Percentiles rank a stretch among this genome's conserved stretches.
Conservation (phyloP, 2,797 vertebrate genomes). For the Hoplostethus mediterraneus region DNA sequence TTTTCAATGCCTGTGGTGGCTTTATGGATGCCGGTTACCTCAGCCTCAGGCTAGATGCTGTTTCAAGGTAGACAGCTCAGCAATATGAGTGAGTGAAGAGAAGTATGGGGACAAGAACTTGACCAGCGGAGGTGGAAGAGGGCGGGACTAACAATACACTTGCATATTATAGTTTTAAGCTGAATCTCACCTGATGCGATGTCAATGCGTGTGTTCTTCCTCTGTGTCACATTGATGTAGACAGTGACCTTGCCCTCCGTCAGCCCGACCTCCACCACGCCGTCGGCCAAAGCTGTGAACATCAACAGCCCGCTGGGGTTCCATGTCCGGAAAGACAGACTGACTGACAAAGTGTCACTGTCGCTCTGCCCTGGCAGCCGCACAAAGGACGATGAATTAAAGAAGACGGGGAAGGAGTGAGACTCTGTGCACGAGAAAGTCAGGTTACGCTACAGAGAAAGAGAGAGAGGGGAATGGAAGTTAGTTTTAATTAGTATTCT, state of each 20-base stretch:
- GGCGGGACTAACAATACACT: too few species aligned
- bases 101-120: neutral
- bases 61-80: too few species aligned
- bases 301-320: slow-evolving; percentile 93
- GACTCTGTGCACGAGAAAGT: slow-evolving; percentile 94
- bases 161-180: neutral
- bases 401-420: slow-evolving; percentile 92
- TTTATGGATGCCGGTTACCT: too few species aligned
- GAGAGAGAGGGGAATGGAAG: neutral
- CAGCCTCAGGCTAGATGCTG: too few species aligned
- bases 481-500: too few species aligned
- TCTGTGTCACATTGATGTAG: slow-evolving; percentile 90
- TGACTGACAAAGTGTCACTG: slow-evolving; percentile 91
- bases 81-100: too few species aligned
- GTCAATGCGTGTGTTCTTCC: slow-evolving; percentile 91
- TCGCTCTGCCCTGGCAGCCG: slow-evolving; percentile 88
- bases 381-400: slow-evolving; percentile 95
- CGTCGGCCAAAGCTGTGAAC: slow-evolving; percentile 90
- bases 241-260: slow-evolving; percentile 91
- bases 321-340: slow-evolving; percentile 96
- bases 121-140: too few species aligned
- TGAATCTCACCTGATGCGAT: slow-evolving; percentile 90
- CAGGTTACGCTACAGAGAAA: slow-evolving; percentile 88
- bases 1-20: too few species aligned
- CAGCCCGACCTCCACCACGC: slow-evolving; percentile 92